phyloP scores from a whole-genome alignment of 2,113 vertebrate species.

The Onychorhynchus coronatus region DNA sequence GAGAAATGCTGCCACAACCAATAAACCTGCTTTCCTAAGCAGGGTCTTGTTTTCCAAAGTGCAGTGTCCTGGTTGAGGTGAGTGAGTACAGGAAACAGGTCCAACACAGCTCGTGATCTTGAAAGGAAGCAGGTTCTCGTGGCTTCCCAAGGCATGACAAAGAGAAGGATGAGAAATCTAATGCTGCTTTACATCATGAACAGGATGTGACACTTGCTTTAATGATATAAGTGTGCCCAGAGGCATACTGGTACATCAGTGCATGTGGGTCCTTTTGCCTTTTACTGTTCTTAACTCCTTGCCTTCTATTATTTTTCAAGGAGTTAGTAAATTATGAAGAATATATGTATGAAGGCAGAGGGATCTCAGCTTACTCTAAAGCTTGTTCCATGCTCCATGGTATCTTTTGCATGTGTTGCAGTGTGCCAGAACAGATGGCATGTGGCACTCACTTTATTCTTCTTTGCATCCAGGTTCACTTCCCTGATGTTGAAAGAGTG shows the following conservation, averaged over 20 bases:
- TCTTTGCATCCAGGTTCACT: constrained; percentile 81
- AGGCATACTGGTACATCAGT: neutral
- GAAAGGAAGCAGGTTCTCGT: neutral
- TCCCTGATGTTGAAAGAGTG: constrained; percentile 89
- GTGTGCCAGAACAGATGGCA: neutral
- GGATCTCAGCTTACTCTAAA: neutral
- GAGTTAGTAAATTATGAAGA: neutral
- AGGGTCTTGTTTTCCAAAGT: neutral
- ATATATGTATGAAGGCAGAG: neutral
- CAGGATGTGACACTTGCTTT: constrained; percentile 48
- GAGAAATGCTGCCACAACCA: neutral
- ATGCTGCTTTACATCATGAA: neutral
- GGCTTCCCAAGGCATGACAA: neutral
- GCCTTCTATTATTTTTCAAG: neutral
- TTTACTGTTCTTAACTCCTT: neutral
- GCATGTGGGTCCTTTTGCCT: neutral
- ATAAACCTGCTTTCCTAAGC: neutral
- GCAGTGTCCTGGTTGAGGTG: neutral
- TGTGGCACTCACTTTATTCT: neutral
- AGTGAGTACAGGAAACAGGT: neutral
- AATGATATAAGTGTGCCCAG: neutral
- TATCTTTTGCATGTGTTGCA: neutral
- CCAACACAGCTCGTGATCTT: neutral
- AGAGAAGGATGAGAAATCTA: constrained; percentile 13
- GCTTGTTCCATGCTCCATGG: neutral